Conservation (phyloP, 2,113 vertebrate species). For the Dromiciops gliroides region DNA sequence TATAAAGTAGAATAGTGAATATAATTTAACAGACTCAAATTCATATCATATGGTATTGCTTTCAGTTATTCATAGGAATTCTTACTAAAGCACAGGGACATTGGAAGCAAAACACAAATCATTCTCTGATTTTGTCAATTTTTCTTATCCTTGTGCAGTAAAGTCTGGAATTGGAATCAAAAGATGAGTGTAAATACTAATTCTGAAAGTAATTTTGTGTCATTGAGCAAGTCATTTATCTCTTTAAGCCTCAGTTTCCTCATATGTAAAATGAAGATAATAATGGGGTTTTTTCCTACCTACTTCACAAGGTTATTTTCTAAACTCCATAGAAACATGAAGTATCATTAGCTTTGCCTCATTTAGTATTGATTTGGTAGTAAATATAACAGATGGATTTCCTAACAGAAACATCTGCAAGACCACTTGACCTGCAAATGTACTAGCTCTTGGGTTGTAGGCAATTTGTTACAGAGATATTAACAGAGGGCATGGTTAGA, state of each 20-base stretch:
- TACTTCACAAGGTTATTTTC: not conserved
- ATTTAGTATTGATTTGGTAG: conserved; percentile 13
- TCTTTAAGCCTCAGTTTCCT: not conserved
- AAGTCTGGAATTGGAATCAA: not conserved
- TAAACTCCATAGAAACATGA: not conserved
- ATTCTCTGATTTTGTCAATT: not conserved
- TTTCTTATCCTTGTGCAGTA: not conserved
- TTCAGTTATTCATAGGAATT: not conserved
- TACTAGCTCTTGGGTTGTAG: not conserved
- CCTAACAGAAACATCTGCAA: not conserved
- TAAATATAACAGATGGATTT: not conserved
- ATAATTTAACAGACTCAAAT: conserved; percentile 26
- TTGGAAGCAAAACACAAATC: not conserved
- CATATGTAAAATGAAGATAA: not conserved
- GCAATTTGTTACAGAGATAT: not conserved
- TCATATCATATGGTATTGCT: conserved; percentile 26
- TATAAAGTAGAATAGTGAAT: conserved; percentile 32
- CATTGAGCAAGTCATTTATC: not conserved
- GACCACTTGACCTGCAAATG: not conserved
- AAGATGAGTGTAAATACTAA: not conserved
- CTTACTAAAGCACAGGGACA: not conserved
- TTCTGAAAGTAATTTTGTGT: not conserved
- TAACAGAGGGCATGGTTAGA: not conserved
- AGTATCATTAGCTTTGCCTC: not conserved
- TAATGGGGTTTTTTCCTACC: not conserved